Evolutionary conservation across 2,113 vertebrate species (phyloP).

Genomic region (Hipposideros armiger): DNA sequence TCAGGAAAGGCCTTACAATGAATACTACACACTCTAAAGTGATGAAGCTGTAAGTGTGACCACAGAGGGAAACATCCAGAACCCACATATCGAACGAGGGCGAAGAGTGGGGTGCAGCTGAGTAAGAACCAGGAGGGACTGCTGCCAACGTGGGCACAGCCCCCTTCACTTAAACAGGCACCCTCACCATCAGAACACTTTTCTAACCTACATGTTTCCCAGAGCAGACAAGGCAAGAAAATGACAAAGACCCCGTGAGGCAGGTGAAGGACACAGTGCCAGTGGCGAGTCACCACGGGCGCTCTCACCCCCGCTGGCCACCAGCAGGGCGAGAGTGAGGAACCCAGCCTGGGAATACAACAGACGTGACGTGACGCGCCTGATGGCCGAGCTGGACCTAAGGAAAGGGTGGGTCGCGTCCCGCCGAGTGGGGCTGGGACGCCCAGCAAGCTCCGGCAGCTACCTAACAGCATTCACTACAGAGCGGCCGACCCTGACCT

Average conservation of each 20-base stretch:
- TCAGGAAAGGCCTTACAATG: background rate
- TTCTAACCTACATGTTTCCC: background rate
- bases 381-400: too few relatives aligned
- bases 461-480: background rate
- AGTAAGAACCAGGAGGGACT: background rate
- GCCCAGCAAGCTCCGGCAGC: background rate
- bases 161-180: background rate
- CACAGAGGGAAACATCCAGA: rapidly evolving
- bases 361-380: background rate
- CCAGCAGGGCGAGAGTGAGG: too few relatives aligned
- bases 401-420: background rate
- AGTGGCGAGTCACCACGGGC: too few relatives aligned
- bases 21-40: too few relatives aligned
- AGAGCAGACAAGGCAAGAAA: background rate
- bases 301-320: too few relatives aligned
- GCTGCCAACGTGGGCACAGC: background rate
- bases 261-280: too few relatives aligned
- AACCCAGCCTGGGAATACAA: background rate
- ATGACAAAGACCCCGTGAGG: background rate
- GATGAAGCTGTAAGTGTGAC: too few relatives aligned
- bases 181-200: background rate
- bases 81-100: background rate
- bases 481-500: background rate
- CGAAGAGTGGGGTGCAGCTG: too few relatives aligned
- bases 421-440: background rate